Evolutionary conservation across 2,888 invertebrate genomes (phyloP), one percentile per base, ranked within the genome.

Genomic region (Halictus quadricinctus): DNA sequence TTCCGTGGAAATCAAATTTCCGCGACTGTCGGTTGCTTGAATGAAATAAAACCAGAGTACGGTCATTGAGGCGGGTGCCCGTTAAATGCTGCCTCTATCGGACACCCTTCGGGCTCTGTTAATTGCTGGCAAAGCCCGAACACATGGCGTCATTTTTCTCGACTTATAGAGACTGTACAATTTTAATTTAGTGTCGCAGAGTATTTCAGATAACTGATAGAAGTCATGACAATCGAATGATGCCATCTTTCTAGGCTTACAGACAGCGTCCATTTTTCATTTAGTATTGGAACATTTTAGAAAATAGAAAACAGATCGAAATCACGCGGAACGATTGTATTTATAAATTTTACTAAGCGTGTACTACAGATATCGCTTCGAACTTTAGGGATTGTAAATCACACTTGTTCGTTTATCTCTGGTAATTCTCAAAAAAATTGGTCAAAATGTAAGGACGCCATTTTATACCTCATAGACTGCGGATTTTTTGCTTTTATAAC

Each of bases 1-100:
- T 75, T 41, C 25, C 54, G 69, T 21, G 36, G 74, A 72, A 76
- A 80, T 72, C 41, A 64, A 43, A 80, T 83, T 72, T 72, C 50
- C 66, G 21, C 25, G 29, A 15, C 48, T 43, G 72, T 50, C 36
- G 60, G 29, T 46, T 64, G 64, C 72, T 58, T 54, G 25, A 41
- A 58, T 43, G 48, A 64, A 54, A 54, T 64, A 72, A 76, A 81
- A 75, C 70, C 43, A 69, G 25, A 15, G 12, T 69, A 36, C 8
- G 29, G 64, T 69, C 41, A 69, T 69, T 69, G 69, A 69, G 69
- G 41, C 21, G 10, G 41, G 41, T 18, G 10, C 21, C 29, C 21
- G 69, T 69, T 69, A 69, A 69, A 69, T 69, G 69, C 41, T 69
- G 10, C 41, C 69, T 69, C 21, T 5, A 36, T 69, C 41, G 41